A percentile compares a stretch with the other conserved stretches of the same genome.
phyloP scores from a whole-genome alignment of 2,888 invertebrate genomes.

The Amiota mariae region DNA sequence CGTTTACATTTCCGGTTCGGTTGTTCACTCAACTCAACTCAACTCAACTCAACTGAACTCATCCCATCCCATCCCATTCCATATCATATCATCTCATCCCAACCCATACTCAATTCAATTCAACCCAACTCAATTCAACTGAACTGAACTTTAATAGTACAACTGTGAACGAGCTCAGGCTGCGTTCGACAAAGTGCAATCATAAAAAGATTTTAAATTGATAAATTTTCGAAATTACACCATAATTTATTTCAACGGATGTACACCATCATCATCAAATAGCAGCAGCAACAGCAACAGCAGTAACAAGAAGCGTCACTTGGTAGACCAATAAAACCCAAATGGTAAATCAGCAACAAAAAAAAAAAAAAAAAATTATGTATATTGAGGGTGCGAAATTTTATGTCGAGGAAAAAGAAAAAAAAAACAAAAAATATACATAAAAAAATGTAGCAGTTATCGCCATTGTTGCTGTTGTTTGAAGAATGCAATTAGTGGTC shows the following conservation, averaged over 20 bases:
- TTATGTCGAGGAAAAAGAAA: too few relatives aligned
- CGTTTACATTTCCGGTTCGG: slow-evolving; percentile 26
- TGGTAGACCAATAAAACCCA: slow-evolving; percentile 60
- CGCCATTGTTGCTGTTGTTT: too few relatives aligned
- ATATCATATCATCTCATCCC: not conserved
- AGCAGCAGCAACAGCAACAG: slow-evolving; percentile 21
- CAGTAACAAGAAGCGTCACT: slow-evolving; percentile 56
- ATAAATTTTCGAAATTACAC: slow-evolving; percentile 35
- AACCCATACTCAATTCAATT: slow-evolving; percentile 10
- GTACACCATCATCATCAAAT: slow-evolving; percentile 35
- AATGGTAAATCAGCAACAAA: slow-evolving; percentile 58
- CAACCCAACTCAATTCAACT: slow-evolving; percentile 10
- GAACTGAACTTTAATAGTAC: not conserved
- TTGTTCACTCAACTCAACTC: not conserved
- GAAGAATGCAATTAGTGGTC: too few relatives aligned
- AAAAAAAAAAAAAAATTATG: not conserved
- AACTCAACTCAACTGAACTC: not conserved
- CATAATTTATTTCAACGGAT: slow-evolving; percentile 34
- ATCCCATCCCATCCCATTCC: too few relatives aligned
- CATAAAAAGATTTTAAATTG: slow-evolving; percentile 62
- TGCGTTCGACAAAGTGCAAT: slow-evolving; percentile 47
- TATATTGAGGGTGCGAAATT: too few relatives aligned
- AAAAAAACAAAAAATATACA: too few relatives aligned
- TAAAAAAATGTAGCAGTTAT: too few relatives aligned
- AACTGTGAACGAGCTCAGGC: not conserved